A percentile compares a stretch with the other conserved stretches of the same genome.
These are phyloP conservation scores for Rhorus exstirpatorius DNA, from an alignment of 2,888 invertebrate species.

Conservation along the genomic window DNA sequence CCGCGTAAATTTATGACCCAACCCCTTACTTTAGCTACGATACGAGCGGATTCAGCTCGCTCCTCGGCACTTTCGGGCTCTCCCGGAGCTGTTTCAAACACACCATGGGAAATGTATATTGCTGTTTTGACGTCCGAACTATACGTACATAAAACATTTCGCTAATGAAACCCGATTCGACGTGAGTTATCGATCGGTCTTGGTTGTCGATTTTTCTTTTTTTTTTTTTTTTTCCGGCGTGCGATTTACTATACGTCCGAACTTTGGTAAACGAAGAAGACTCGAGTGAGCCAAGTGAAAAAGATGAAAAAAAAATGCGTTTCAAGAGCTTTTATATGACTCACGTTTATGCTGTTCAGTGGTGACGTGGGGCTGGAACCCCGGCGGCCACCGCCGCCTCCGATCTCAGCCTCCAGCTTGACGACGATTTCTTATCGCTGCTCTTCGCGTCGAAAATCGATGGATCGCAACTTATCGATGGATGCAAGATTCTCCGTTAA, in stretches of 20 bases:
- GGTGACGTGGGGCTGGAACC: slow-evolving; percentile 82
- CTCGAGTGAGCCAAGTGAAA: background rate
- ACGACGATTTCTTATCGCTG: slow-evolving; percentile 71
- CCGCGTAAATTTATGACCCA: slow-evolving; percentile 70
- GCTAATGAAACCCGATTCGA: slow-evolving; percentile 42
- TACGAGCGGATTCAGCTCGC: background rate
- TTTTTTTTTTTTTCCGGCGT: background rate
- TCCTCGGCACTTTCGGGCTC: background rate
- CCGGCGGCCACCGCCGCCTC: slow-evolving; percentile 84
- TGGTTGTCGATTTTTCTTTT: background rate
- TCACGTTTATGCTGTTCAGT: slow-evolving; percentile 84
- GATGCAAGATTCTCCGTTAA: background rate
- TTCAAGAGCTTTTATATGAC: slow-evolving; percentile 70
- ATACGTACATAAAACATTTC: slow-evolving; percentile 13
- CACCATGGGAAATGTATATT: slow-evolving; percentile 27
- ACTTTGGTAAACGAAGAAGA: background rate
- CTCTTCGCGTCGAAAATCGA: background rate
- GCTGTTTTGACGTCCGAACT: slow-evolving; percentile 27
- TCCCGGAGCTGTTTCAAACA: slow-evolving; percentile 9
- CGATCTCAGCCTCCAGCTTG: slow-evolving; percentile 85
- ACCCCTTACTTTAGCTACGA: slow-evolving; percentile 25
- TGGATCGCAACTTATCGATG: slow-evolving; percentile 14
- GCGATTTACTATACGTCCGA: background rate
- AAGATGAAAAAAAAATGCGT: slow-evolving; percentile 3
- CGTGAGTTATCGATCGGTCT: slow-evolving; percentile 32